These are phyloP conservation scores for Anticlea derivata DNA, from an alignment of 2,888 invertebrate genomes.

Conservation along the genomic window DNA sequence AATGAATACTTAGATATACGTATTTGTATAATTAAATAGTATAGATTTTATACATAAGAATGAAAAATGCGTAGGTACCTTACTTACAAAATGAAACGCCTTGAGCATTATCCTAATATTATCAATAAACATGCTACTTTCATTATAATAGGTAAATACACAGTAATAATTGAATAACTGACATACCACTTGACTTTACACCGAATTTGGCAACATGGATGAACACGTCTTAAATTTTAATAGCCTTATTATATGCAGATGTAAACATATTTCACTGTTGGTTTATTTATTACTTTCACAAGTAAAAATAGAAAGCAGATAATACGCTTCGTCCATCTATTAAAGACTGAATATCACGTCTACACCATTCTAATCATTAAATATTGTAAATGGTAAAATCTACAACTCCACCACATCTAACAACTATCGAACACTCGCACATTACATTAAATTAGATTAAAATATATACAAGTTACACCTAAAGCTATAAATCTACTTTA, in stretches of 20 bases:
- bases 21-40: conserved; percentile 40
- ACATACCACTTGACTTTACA: conserved; percentile 71
- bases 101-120: conserved; percentile 80
- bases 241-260: conserved; percentile 48
- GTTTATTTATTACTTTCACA: conserved; percentile 29
- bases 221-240: conserved; percentile 70
- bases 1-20: conserved; percentile 47
- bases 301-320: conserved; percentile 17
- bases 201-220: conserved; percentile 80
- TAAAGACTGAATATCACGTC: conserved; percentile 8
- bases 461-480: conserved; percentile 80
- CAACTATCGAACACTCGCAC: conserved; percentile 82
- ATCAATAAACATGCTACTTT: conserved; percentile 75
- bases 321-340: conserved; percentile 1
- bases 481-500: conserved; percentile 62
- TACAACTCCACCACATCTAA: conserved; percentile 77
- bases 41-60: conserved; percentile 43
- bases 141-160: conserved; percentile 33
- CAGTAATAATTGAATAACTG: conserved; percentile 72
- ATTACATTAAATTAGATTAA: conserved; percentile 77
- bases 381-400: conserved; percentile 58
- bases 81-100: conserved; percentile 70
- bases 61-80: conserved; percentile 62
- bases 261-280: conserved; percentile 34
- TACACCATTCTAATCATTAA: conserved; percentile 45